These are phyloP conservation scores for Hydrolagus affinis DNA, from an alignment of 2,113 vertebrate genomes.

Conservation along the genomic window DNA sequence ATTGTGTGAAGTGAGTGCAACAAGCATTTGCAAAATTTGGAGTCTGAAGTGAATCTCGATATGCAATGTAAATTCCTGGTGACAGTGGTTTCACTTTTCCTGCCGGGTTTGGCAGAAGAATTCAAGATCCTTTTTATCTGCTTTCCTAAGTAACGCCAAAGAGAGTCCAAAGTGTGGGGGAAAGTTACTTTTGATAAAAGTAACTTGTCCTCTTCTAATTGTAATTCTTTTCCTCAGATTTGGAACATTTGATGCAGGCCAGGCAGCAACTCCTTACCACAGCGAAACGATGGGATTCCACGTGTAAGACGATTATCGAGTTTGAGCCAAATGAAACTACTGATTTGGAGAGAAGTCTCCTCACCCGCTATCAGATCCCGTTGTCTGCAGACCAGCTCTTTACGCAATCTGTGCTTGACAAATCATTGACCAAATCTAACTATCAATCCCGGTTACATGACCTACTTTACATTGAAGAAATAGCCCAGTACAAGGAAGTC, in stretches of 20 bases:
- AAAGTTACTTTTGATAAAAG: neutral
- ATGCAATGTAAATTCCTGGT: too few species aligned
- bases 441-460: slow-evolving; percentile 93
- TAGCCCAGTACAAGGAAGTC: slow-evolving; percentile 98
- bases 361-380: slow-evolving; percentile 93
- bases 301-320: slow-evolving; percentile 90
- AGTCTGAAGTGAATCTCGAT: too few species aligned
- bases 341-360: slow-evolving; percentile 90
- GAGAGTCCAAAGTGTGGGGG: neutral
- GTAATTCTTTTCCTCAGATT: slow-evolving; percentile 55
- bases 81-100: too few species aligned
- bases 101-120: too few species aligned
- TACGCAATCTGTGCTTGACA: slow-evolving; percentile 96
- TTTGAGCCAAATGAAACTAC: slow-evolving; percentile 89
- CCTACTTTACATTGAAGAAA: slow-evolving; percentile 97
- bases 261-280: slow-evolving; percentile 88
- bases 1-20: too few species aligned
- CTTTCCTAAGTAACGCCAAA: neutral
- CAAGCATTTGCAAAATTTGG: too few species aligned
- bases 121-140: neutral
- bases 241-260: slow-evolving; percentile 90
- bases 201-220: neutral
- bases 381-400: slow-evolving; percentile 96
- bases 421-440: slow-evolving; percentile 86
- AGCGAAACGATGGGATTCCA: slow-evolving; percentile 92